Base-by-base conservation (phyloP, 2,113 vertebrate genomes). In the Lepisosteus oculatus region DNA sequence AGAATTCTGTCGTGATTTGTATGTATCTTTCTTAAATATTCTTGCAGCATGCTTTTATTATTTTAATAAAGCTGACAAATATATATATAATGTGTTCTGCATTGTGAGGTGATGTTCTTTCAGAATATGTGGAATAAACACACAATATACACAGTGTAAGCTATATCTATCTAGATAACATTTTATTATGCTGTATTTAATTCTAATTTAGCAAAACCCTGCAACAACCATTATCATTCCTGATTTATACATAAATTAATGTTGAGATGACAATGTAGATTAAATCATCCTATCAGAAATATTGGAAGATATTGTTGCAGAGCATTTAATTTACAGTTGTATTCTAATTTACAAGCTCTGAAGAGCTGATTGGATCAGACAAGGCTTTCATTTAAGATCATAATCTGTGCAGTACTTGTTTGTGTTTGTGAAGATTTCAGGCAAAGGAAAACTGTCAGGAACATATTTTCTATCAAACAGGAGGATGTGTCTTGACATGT, bases 321-420 rank as follows among this genome's bases (percentile, higher is more conserved):
- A 12, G 8, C 29, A 65, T 41, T 9, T 15, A 5, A 65, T 65
- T 65, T 65, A 65, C 12, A 29, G 17, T 65, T 4, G 11, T 11
- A 42, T 41, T 65, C 17, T 29, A 41, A 65, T 65, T 8, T 65
- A 65, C 62, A 6, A 41, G 62, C 62, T 65, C 62, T 43, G 17
- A 8, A 42, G 6, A 65, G 62, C 62, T 42, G 62, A 65, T 65
- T 41, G 42, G 62, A 65, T 65, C 62, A 65, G n/a, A 41, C 62
- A 65, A 65, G 62, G 17, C 62, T 42, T 65, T 42, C 62, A 65
- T 65, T 65, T 65, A 43, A 42, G 62, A 65, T 65, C 62, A 65
- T 65, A 65, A 65, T 65, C 62, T 65, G 42, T 65, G 62, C 62
- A 65, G 62, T 42, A 6, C 62, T 43, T 42, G 14, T 42, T 64